Conservation (phyloP, 2,888 invertebrate genomes). For the Chrysolina oricalcia region DNA sequence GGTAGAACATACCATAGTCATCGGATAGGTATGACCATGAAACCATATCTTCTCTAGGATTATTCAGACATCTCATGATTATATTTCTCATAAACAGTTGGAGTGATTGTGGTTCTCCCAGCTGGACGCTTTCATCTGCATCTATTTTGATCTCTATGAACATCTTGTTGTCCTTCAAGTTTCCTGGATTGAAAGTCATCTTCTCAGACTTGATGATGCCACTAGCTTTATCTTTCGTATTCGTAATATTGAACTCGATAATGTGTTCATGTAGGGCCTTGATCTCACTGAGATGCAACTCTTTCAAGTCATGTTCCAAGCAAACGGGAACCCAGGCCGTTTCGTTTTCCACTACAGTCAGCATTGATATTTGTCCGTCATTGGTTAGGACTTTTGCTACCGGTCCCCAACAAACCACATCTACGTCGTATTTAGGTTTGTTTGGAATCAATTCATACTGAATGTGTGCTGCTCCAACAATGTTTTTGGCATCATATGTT, state of each 20-base stretch:
- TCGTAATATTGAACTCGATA: slow-evolving; percentile 53
- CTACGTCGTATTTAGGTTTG: slow-evolving; percentile 56
- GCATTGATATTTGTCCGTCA: slow-evolving; percentile 50
- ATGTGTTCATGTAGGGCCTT: slow-evolving; percentile 48
- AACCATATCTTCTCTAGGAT: slow-evolving; percentile 36
- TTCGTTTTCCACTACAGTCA: slow-evolving; percentile 51
- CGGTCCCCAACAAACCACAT: slow-evolving; percentile 59
- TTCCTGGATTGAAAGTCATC: background rate
- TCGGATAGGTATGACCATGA: slow-evolving; percentile 36
- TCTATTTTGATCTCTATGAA: slow-evolving; percentile 15
- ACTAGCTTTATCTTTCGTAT: slow-evolving; percentile 38
- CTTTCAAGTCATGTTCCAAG: slow-evolving; percentile 54
- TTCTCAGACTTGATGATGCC: slow-evolving; percentile 38
- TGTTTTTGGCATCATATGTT: slow-evolving; percentile 50
- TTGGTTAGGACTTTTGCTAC: slow-evolving; percentile 53
- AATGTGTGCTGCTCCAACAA: slow-evolving; percentile 49
- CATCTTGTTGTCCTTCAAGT: slow-evolving; percentile 10
- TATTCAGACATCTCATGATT: slow-evolving; percentile 35
- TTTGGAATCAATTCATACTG: slow-evolving; percentile 58
- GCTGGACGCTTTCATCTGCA: background rate
- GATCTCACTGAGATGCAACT: slow-evolving; percentile 52
- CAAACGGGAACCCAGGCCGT: slow-evolving; percentile 58
- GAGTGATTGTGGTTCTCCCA: slow-evolving; percentile 14
- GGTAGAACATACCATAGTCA: slow-evolving; percentile 45
- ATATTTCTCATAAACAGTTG: slow-evolving; percentile 39